Conservation (phyloP, 2,797 vertebrate species). For the Scolopax bukidnonensis region DNA sequence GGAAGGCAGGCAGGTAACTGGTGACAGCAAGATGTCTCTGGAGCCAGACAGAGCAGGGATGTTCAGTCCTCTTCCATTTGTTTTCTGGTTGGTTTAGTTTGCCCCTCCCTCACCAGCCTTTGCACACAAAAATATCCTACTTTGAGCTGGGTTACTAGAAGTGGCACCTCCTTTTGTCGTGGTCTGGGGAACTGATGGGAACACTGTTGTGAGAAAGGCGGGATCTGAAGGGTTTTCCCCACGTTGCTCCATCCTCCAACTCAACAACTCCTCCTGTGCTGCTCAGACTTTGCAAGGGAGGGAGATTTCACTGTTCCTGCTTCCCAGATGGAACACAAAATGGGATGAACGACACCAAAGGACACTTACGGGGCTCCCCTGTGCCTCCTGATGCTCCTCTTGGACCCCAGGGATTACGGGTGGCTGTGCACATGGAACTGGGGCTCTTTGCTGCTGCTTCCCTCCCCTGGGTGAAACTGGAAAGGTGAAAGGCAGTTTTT, state of each 20-base stretch:
- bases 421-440: not conserved
- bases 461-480: not conserved
- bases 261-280: not conserved
- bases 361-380: too few species aligned
- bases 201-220: fast-evolving
- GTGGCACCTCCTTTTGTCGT: fast-evolving
- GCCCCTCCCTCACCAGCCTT: not conserved
- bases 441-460: not conserved
- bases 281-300: not conserved
- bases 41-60: not conserved
- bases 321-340: not conserved
- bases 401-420: too few species aligned
- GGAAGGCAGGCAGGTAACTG: slow-evolving; percentile 28
- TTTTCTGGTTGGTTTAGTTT: not conserved
- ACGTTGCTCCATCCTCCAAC: fast-evolving
- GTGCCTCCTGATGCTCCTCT: not conserved
- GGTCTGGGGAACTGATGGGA: not conserved
- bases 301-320: not conserved
- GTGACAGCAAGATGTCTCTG: not conserved
- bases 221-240: not conserved
- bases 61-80: not conserved
- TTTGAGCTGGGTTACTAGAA: not conserved
- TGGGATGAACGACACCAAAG: not conserved
- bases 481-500: not conserved
- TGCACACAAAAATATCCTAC: not conserved